Percentiles rank a stretch among this genome's conserved stretches.
phyloP scores from a whole-genome alignment of 1,140 invertebrate genomes.

The Drosophila pachea region DNA sequence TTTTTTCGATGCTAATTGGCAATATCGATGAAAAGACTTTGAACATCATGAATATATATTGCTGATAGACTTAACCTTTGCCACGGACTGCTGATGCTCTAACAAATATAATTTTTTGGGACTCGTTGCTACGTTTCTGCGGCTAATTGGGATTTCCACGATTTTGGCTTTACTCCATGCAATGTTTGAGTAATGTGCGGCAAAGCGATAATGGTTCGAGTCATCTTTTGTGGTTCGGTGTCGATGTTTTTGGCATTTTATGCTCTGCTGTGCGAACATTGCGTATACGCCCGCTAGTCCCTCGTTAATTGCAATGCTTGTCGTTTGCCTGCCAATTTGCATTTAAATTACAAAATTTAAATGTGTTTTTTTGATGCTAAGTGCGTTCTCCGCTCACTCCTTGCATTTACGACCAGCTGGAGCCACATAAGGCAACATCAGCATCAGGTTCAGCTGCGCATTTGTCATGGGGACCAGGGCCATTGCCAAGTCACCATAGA shows the following conservation, averaged over 20 bases:
- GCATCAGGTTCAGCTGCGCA: conserved; percentile 34
- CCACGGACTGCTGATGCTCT: no score
- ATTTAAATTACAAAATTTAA: conserved; percentile 78
- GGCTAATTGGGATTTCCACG: conserved; percentile 12
- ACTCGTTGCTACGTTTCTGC: neutral
- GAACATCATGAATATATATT: no score
- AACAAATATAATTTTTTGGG: no score
- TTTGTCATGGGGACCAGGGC: conserved; percentile 53
- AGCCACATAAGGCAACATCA: conserved; percentile 4
- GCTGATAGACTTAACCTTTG: no score
- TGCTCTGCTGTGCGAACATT: conserved; percentile 40
- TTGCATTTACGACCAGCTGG: conserved; percentile 20
- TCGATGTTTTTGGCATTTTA: neutral
- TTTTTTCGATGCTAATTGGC: no score
- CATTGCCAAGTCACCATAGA: conserved; percentile 14
- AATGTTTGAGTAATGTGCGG: conserved; percentile 59
- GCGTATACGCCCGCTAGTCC: conserved; percentile 71
- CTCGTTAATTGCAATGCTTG: conserved; percentile 76
- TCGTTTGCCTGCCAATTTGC: conserved; percentile 75
- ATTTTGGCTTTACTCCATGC: neutral
- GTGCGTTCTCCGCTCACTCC: conserved; percentile 21
- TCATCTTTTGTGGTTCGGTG: conserved; percentile 11
- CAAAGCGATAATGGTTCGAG: conserved; percentile 34
- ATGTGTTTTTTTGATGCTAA: conserved; percentile 30
- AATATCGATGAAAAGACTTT: no score